Evolutionary conservation across 2,797 vertebrate genomes (phyloP).

Genomic region (Brotula barbata): DNA sequence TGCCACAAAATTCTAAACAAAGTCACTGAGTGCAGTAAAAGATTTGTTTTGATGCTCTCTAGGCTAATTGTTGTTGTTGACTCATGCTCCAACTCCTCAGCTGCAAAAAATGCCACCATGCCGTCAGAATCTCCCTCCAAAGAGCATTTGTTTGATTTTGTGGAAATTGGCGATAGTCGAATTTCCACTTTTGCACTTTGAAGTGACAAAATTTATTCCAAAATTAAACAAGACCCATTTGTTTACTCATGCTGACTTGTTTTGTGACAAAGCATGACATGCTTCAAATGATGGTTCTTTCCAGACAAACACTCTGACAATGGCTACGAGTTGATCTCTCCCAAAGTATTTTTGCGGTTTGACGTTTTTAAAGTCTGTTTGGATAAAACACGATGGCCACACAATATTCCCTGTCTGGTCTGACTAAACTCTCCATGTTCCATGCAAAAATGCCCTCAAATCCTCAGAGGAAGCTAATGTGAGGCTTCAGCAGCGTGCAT

Average conservation of each 20-base stretch:
- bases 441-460: no score
- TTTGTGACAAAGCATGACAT: not conserved
- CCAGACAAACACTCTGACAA: no score
- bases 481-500: no score
- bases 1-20: conserved; percentile 58
- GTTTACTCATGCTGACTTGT: not conserved
- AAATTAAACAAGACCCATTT: conserved; percentile 32
- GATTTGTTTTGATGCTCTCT: conserved; percentile 59
- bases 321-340: no score
- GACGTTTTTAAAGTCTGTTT: no score
- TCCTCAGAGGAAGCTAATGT: no score
- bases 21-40: conserved; percentile 53
- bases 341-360: no score
- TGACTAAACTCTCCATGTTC: no score
- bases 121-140: conserved; percentile 18
- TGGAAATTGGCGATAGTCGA: conserved; percentile 39
- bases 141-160: conserved; percentile 39
- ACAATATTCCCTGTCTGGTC: no score
- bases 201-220: conserved; percentile 32
- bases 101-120: conserved; percentile 40
- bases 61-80: conserved; percentile 57
- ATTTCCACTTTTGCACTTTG: conserved; percentile 42
- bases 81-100: conserved; percentile 49
- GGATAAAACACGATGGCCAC: no score
- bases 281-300: not conserved